Base-by-base conservation (phyloP, 30 jellyfish, hydroid and myxozoan species). In the Aurelia sp. region DNA sequence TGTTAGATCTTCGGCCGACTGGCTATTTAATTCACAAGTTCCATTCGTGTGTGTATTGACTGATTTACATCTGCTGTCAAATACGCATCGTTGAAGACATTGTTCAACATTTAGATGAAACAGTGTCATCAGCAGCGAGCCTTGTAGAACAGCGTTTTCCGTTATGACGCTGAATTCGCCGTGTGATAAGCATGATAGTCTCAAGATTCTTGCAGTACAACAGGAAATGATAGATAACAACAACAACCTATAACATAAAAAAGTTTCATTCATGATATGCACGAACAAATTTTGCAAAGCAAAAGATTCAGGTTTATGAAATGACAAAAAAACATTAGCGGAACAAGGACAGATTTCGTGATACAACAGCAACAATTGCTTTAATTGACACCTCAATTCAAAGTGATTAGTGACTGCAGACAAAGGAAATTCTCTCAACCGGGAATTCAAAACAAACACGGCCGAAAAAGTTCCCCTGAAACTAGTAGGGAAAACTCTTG, bases 21-120 rank as follows among this genome's bases (percentile, higher is more conserved):
- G 44, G 40, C 69, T 50, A 35, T 48, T 73, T n/a, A 73, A 44
- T 40, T 35, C 41, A 66, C 84, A 73, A 12, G 84, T 40, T 44
- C 84, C 84, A 73, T 50, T 23, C 3, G 30, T 27, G 63, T 73
- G 51, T 15, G 27, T 19, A 21, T 55, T 73, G 11, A 73, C 44
- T 50, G 84, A 51, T 50, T 73, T 73, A 21, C 84, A 73, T 2
- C 12, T 19, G 9, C 18, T 50, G 15, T 73, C 57, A 40, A 73
- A 50, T 40, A 73, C 30, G 44, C 84, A 73, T 0, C 57, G 11
- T 16, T 16, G 41, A 40, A 40, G 23, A 20, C 84, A 73, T 55
- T 73, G 70, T 12, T 73, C 69, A 17, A 23, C 63, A 2, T 50
- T 11, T 50, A 40, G 6, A 21, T 40, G 48, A 66, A n/a, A 65